Conservation (phyloP, 1,140 invertebrate species). For the Aphaenogaster floridana region DNA sequence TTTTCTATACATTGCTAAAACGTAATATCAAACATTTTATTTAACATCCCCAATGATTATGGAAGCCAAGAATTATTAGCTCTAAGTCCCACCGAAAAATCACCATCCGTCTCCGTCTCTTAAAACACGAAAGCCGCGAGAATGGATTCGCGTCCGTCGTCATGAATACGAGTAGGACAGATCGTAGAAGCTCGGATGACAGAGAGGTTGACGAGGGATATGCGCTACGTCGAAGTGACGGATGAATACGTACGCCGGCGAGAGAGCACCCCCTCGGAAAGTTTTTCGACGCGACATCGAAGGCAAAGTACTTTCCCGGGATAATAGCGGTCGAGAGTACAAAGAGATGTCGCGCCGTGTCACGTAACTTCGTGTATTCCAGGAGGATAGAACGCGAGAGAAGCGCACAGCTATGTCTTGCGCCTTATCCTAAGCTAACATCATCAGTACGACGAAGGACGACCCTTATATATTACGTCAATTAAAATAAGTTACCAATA, state of each 20-base stretch:
- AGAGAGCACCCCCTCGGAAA: slow-evolving; percentile 25
- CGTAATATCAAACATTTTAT: not conserved
- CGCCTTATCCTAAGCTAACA: slow-evolving; percentile 25
- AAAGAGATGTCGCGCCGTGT: slow-evolving; percentile 56
- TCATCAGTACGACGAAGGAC: not conserved
- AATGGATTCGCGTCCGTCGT: slow-evolving; percentile 46
- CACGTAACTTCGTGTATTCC: slow-evolving; percentile 54
- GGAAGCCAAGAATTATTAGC: not conserved
- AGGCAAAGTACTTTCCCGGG: slow-evolving; percentile 46
- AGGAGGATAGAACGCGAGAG: slow-evolving; percentile 25
- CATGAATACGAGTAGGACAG: slow-evolving; percentile 48
- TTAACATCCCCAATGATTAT: not conserved
- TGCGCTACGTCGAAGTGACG: slow-evolving; percentile 59
- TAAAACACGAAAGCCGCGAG: not conserved
- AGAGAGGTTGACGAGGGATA: slow-evolving; percentile 57
- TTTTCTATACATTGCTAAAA: not conserved
- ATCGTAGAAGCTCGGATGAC: slow-evolving; percentile 50
- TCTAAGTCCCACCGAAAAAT: not conserved
- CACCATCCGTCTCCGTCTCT: not conserved
- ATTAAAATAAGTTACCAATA: slow-evolving; percentile 14
- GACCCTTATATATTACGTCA: not conserved
- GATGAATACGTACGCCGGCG: slow-evolving; percentile 53
- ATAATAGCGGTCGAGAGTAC: slow-evolving; percentile 61
- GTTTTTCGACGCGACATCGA: slow-evolving; percentile 51
- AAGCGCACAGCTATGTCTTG: slow-evolving; percentile 13